phyloP scores from a whole-genome alignment of 2,113 vertebrate genomes.

The Gobiocypris rarus region DNA sequence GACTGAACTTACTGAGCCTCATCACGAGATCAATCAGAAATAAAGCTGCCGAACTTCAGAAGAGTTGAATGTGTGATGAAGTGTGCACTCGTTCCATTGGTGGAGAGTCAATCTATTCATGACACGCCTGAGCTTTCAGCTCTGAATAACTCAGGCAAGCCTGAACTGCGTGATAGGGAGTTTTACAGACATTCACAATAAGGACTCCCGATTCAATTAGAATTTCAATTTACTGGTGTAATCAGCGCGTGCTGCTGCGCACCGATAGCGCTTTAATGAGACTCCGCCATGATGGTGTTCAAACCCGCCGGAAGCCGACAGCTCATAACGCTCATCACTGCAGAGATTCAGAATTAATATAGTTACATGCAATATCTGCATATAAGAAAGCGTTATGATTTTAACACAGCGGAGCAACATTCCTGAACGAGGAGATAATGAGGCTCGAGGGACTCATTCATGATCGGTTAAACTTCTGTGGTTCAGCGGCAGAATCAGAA shows the following conservation, averaged over 20 bases:
- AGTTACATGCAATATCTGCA: constrained; percentile 22
- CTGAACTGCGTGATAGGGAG: background rate
- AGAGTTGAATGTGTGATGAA: background rate
- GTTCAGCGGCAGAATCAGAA: too few species aligned
- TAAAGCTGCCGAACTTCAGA: background rate
- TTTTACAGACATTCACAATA: constrained; percentile 48
- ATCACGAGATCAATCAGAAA: background rate
- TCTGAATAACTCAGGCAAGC: background rate
- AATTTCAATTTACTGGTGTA: constrained; percentile 60
- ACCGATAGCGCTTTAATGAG: constrained; percentile 58
- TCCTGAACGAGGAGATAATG: background rate
- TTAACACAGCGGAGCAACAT: background rate
- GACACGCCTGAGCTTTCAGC: background rate
- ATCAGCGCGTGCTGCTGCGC: constrained; percentile 46
- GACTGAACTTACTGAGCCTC: too few species aligned
- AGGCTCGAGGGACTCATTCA: too few species aligned
- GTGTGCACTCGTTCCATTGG: background rate
- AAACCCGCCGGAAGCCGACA: background rate
- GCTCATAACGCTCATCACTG: background rate
- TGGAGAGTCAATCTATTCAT: background rate
- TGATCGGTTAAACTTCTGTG: background rate
- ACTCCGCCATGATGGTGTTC: background rate
- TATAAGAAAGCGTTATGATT: background rate
- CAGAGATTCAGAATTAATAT: constrained; percentile 12
- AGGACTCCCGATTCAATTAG: constrained; percentile 60